phyloP scores from a whole-genome alignment of 2,797 vertebrate species.

The Linurgus olivaceus region DNA sequence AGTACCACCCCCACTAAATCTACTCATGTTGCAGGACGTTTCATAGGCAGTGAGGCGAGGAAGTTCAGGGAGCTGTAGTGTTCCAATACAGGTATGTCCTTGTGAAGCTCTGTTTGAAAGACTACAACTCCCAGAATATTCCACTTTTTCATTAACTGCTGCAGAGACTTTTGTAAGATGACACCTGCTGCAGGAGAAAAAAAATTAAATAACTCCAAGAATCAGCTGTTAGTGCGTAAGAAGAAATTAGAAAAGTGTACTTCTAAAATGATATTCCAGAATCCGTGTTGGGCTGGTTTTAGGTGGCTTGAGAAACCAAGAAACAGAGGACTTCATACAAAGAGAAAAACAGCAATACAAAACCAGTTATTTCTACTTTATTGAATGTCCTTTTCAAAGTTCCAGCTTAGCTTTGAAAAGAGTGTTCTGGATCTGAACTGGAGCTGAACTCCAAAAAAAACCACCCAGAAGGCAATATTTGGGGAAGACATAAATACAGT shows the following conservation, averaged over 20 bases:
- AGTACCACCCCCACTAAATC: background rate
- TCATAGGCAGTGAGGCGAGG: conserved; percentile 53
- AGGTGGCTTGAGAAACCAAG: background rate
- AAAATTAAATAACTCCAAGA: background rate
- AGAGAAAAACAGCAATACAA: background rate
- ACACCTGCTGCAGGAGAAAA: conserved; percentile 39
- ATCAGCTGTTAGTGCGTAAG: background rate
- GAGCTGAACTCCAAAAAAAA: background rate
- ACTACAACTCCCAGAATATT: conserved; percentile 73
- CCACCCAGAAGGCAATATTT: background rate
- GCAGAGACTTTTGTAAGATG: conserved; percentile 58
- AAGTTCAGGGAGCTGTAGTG: conserved; percentile 71
- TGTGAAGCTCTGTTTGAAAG: conserved; percentile 73
- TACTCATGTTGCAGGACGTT: conserved; percentile 16
- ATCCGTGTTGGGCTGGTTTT: rapidly evolving
- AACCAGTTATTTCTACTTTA: background rate
- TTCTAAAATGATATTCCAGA: background rate
- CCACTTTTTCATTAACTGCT: conserved; percentile 57
- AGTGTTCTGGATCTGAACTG: background rate
- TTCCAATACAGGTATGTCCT: conserved; percentile 71
- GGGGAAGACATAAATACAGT: background rate
- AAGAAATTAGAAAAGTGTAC: background rate
- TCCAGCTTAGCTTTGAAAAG: background rate
- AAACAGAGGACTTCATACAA: background rate
- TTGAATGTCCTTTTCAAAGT: background rate